Evolutionary conservation across 2,797 vertebrate species (phyloP).

Genomic region (Gila robusta): DNA sequence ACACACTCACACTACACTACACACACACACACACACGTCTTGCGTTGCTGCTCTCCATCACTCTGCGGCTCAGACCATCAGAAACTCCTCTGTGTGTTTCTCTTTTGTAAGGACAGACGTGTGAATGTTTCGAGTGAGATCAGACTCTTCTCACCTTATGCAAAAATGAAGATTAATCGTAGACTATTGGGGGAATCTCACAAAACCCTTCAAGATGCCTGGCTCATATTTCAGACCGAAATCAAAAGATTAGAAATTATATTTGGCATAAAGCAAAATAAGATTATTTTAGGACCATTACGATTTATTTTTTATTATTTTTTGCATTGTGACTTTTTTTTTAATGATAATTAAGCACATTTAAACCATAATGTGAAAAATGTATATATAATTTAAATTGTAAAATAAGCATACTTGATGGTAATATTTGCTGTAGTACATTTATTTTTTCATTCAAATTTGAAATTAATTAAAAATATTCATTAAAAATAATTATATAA

Average conservation of each 20-base stretch:
- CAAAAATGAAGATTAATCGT: not conserved
- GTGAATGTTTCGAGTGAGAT: constrained; percentile 26
- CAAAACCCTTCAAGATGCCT: not conserved
- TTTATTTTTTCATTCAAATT: not conserved
- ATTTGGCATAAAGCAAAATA: not conserved
- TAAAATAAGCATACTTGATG: not conserved
- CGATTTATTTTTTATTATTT: not conserved
- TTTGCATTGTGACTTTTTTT: not conserved
- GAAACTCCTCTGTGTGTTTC: not conserved
- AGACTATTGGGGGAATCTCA: constrained; percentile 6
- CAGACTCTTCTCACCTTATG: not conserved
- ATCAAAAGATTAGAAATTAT: not conserved
- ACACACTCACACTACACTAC: too few relatives aligned
- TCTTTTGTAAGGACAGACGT: not conserved
- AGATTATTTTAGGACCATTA: not conserved
- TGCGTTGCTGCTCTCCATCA: constrained; percentile 9
- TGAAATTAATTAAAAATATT: not conserved
- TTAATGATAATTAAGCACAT: not conserved
- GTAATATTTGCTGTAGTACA: not conserved
- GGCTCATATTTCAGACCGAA: not conserved
- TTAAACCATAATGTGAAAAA: not conserved
- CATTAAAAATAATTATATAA: not conserved
- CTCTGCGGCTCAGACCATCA: not conserved
- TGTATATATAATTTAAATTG: not conserved
- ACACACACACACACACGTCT: too few relatives aligned